Base-by-base conservation (phyloP, 2,113 vertebrate genomes). In the Sebastes fasciatus region DNA sequence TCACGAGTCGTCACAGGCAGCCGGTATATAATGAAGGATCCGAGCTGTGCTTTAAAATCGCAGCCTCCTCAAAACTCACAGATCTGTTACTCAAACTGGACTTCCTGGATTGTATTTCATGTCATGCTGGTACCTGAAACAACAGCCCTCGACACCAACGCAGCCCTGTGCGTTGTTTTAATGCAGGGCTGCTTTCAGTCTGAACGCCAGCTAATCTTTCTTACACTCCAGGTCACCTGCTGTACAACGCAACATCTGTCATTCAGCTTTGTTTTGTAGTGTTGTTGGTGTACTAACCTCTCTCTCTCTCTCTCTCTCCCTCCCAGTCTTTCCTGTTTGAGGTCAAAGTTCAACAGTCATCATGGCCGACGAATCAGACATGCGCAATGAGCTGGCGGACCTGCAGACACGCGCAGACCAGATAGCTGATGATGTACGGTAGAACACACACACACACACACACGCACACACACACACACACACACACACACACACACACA, bases 371-470 rank as follows among this genome's bases (percentile, higher is more conserved):
- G 98, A 99, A 12, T 94, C 97, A 0, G 98, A 99, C 87, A 99
- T 99, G 98, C 98, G 98, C 95, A 99, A 99, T 94, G 98, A 99
- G 94, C 93, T 99, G 94, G 94, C 97, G 19, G 97, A 99, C 94
- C 97, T 99, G 97, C 98, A 99, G 95, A 94, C 97, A 77, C 96
- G 97, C 65, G 98, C 98, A 0, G 98, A 99, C 94, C 97, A 99
- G 94, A 92, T 99, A 74, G 96, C 96, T 0, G 98, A 99, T 93
- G 98, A 99, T 96, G 98, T 99, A 91, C 94, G 68, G 67, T n/a
- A 62, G 16, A 80, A 55, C 17, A 79, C 71, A 54, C 67, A 66
- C 13, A 43, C 34, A 73, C 1, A 5, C 42, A 72, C 51, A 61
- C 51, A 34, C 23, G 65, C 71, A 54, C 67, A 66, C 13, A 43